phyloP scores from a whole-genome alignment of 2,113 vertebrate genomes.

The Hypocryptadius cinnamomeus region DNA sequence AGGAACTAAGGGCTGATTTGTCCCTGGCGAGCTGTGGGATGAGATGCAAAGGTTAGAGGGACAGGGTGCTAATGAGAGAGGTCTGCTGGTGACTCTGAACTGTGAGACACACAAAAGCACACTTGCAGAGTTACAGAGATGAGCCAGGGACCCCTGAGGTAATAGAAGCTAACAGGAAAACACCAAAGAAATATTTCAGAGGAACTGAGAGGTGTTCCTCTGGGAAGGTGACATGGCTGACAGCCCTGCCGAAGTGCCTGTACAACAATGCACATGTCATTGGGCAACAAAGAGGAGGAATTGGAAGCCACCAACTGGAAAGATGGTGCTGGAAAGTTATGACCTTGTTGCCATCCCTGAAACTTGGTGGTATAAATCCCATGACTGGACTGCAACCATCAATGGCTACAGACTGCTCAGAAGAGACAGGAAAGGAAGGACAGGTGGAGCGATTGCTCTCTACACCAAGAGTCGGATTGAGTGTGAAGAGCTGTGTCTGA shows the following conservation, averaged over 20 bases:
- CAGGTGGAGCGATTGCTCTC: too few species aligned
- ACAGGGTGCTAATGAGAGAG: not conserved
- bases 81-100: not conserved
- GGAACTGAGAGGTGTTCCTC: not conserved
- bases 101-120: not conserved
- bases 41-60: not conserved
- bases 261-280: not conserved
- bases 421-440: not conserved
- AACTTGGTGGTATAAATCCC: not conserved
- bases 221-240: not conserved
- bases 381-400: not conserved
- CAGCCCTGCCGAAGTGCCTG: not conserved
- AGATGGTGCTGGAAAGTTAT: not conserved
- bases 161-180: not conserved
- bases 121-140: not conserved
- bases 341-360: not conserved
- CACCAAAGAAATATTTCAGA: not conserved
- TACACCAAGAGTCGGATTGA: not conserved
- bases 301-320: not conserved
- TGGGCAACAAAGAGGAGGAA: not conserved
- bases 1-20: not conserved
- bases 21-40: not conserved
- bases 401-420: not conserved
- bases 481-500: not conserved
- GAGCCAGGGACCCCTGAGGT: not conserved